Conservation (phyloP, 2,888 invertebrate genomes). For the Cecidostiba fungosa region DNA sequence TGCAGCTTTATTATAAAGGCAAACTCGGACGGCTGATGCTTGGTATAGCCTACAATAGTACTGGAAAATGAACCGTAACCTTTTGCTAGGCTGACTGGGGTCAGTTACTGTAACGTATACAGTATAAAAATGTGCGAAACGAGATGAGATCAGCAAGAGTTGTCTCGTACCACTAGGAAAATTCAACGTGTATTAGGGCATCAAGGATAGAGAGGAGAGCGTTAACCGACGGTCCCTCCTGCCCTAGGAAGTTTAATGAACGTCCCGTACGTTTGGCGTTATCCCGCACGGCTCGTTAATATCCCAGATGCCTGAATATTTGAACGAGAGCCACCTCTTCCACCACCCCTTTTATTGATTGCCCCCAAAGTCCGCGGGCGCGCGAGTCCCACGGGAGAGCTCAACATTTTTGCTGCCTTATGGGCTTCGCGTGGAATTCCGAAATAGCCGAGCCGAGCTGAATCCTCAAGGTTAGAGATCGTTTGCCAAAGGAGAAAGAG, state of each 20-base stretch:
- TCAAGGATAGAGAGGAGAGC: not conserved
- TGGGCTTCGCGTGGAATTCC: conserved; percentile 44
- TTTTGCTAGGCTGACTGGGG: conserved; percentile 19
- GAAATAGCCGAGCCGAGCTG: conserved; percentile 8
- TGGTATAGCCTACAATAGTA: conserved; percentile 19
- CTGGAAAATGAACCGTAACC: conserved; percentile 27
- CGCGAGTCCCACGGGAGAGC: conserved; percentile 26
- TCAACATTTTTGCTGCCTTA: conserved; percentile 50
- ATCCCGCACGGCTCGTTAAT: conserved; percentile 42
- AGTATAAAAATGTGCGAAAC: not conserved
- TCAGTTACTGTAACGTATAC: conserved; percentile 34
- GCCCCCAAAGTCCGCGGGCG: conserved; percentile 16
- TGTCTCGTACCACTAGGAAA: not conserved
- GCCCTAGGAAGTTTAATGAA: conserved; percentile 28
- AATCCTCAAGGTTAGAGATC: conserved; percentile 33
- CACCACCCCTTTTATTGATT: conserved; percentile 43
- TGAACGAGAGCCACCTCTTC: not conserved
- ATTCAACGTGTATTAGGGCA: not conserved
- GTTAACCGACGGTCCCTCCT: not conserved
- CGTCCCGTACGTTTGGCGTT: conserved; percentile 42
- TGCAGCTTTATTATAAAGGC: conserved; percentile 4
- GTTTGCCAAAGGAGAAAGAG: not conserved
- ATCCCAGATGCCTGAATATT: conserved; percentile 55
- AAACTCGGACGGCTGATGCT: conserved; percentile 1
- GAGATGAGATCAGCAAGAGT: not conserved